Base-by-base conservation (phyloP, 2,797 vertebrate species). In the Allobates femoralis region DNA sequence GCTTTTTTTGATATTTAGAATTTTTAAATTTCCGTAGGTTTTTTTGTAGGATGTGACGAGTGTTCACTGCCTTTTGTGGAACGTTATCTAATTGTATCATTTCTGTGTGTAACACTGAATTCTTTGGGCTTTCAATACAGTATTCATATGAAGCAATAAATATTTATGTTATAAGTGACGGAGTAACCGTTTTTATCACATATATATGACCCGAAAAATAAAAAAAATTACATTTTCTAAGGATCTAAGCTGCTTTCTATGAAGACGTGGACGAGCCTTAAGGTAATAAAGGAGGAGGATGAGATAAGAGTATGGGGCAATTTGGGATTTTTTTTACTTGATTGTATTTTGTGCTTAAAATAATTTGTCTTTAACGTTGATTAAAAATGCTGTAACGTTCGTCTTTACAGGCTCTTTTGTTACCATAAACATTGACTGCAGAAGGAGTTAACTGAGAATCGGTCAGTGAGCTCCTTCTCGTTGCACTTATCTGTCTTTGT, bases 121-220 rank as follows among this genome's bases (percentile, higher is more conserved):
- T 97, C 97, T 96, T 83, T 97, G 96, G 96, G 97, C 95, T 97
- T 97, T 99, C 96, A 96, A 97, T 96, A 96, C 95, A 94, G 96
- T 99, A 98, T 99, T 98, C 98, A 97, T 98, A 97, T 96, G 96
- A 96, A 96, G 98, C 98, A 99, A 99, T 99, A 99, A 99, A 99
- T 98, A 97, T 97, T 97, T 96, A 98, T 96, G 96, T 98, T 98
- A 98, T 95, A 95, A 94, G 91, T 92, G 93, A 71, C 92, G 14
- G 94, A 94, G 93, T 95, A 95, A n/a, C 93, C 93, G 11, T 94
- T 95, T 94, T 94, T 94, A 95, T 95, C 94, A 93, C 90, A 93
- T 87, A 30, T 66, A 62, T 83, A 71, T 83, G 80, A 74, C 60
- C 66, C 66, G 3, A 90, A n/a, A n/a, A n/a, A n/a, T n/a, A n/a